phyloP scores from a whole-genome alignment of 2,888 invertebrate species.

The Octonoba sinensis region DNA sequence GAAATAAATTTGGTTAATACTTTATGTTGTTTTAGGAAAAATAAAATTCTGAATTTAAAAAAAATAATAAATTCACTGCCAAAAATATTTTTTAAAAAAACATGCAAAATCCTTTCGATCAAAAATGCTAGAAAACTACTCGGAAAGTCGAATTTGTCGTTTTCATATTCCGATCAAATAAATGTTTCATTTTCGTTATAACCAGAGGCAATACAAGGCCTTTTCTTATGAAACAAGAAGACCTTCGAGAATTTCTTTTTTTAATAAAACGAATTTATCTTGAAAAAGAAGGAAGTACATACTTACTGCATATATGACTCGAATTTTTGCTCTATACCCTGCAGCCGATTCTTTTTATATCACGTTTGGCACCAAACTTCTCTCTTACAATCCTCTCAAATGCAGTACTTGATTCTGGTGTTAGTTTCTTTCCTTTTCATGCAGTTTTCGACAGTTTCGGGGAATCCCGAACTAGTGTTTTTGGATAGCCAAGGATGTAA shows the following conservation, averaged over 20 bases:
- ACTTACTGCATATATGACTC: conserved; percentile 13
- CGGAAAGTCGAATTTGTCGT: background rate
- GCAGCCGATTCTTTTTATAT: conserved; percentile 45
- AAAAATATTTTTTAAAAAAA: no score
- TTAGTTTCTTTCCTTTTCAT: conserved; percentile 21
- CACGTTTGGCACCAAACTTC: conserved; percentile 15
- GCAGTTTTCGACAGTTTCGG: background rate
- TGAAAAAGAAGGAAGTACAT: conserved; percentile 18
- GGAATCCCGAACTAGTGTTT: conserved; percentile 23
- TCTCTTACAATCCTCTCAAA: conserved; percentile 36
- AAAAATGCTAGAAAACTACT: background rate
- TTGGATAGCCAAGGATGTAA: conserved; percentile 29
- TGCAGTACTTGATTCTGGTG: conserved; percentile 44
- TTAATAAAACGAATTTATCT: conserved; percentile 48
- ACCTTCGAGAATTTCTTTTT: conserved; percentile 31
- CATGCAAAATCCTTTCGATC: background rate
- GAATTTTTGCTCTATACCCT: conserved; percentile 32
- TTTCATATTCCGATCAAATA: conserved; percentile 43
- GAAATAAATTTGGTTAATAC: no score
- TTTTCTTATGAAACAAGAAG: conserved; percentile 43
- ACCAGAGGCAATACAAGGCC: conserved; percentile 20
- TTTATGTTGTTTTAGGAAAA: no score
- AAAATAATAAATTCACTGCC: no score
- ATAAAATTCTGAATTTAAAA: no score
- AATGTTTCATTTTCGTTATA: conserved; percentile 42